Evolutionary conservation across 1,140 invertebrate genomes (phyloP).

Genomic region (Drosophila sulfurigaster): DNA sequence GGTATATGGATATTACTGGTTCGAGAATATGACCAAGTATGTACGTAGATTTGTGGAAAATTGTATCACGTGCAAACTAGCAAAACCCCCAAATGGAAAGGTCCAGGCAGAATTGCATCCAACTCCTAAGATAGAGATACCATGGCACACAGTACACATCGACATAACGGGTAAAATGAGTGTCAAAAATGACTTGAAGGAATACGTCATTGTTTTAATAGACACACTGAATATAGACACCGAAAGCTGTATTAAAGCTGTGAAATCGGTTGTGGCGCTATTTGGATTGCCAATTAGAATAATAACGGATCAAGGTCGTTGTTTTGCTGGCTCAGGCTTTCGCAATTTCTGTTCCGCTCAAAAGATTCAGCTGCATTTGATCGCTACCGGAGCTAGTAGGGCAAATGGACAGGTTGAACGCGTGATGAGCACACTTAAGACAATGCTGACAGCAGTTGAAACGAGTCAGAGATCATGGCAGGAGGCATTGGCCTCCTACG

Average conservation of each 20-base stretch:
- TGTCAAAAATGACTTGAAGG: slow-evolving; percentile 17
- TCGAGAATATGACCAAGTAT: too few relatives aligned
- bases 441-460: slow-evolving; percentile 16
- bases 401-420: slow-evolving; percentile 65
- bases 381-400: too few relatives aligned
- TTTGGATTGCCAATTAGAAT: too few relatives aligned
- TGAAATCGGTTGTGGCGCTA: slow-evolving; percentile 3
- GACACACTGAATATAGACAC: slow-evolving; percentile 55
- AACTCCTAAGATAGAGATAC: slow-evolving; percentile 41
- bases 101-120: slow-evolving; percentile 54
- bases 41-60: too few relatives aligned
- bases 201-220: slow-evolving; percentile 32
- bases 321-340: too few relatives aligned
- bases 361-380: too few relatives aligned
- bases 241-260: slow-evolving; percentile 27
- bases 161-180: too few relatives aligned
- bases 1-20: slow-evolving; percentile 53
- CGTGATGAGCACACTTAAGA: slow-evolving; percentile 61
- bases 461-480: slow-evolving; percentile 11
- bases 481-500: slow-evolving; percentile 44
- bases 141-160: slow-evolving; percentile 20
- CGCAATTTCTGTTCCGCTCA: too few relatives aligned
- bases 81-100: slow-evolving; percentile 4
- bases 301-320: too few relatives aligned
- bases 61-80: too few relatives aligned